Evolutionary conservation across 2,888 invertebrate genomes (phyloP).

Genomic region (Tribolium freemani): DNA sequence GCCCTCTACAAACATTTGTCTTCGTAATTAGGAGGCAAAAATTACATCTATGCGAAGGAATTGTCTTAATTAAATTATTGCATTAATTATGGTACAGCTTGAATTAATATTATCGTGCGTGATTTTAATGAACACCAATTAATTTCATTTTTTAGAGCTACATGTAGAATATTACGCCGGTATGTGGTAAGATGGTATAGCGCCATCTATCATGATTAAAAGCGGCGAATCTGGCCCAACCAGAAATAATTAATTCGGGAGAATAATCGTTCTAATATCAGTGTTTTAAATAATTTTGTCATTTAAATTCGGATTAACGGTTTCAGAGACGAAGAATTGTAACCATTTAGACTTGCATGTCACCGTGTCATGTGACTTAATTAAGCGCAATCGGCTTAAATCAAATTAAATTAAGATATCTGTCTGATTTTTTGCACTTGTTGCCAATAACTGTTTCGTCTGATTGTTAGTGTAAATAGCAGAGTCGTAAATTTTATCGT

Average conservation of each 20-base stretch:
- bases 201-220: constrained; percentile 11
- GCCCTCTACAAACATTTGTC: constrained; percentile 7
- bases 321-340: neutral
- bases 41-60: constrained; percentile 9
- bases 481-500: no score
- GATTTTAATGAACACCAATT: constrained; percentile 15
- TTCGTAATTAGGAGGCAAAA: neutral
- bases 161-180: neutral
- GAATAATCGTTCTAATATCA: constrained; percentile 9
- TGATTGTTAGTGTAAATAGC: no score
- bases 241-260: constrained; percentile 21
- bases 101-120: neutral
- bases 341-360: neutral
- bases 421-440: no score
- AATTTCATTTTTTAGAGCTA: neutral
- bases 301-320: constrained; percentile 20
- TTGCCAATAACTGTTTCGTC: no score
- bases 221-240: constrained; percentile 15
- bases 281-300: constrained; percentile 10
- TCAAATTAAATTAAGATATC: no score
- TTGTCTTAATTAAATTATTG: constrained; percentile 19
- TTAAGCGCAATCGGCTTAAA: neutral
- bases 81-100: constrained; percentile 7
- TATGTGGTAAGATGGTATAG: constrained; percentile 10
- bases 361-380: neutral